These are phyloP conservation scores for Agelas oroides DNA, from an alignment of 37 sponge, comb jelly and placozoan genomes.

Conservation along the genomic window DNA sequence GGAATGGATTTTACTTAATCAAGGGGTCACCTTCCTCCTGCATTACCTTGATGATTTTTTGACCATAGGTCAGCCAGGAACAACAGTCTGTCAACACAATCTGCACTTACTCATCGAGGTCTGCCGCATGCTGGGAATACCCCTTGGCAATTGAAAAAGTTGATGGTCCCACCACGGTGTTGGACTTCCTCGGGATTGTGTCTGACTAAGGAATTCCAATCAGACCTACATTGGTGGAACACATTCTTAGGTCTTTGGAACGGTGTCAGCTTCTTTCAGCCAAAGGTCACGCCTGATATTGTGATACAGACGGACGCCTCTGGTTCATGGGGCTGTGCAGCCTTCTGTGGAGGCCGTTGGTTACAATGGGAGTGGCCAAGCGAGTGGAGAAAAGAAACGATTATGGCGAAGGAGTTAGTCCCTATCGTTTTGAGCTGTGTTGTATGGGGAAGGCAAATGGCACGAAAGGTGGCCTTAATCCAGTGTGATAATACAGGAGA, in stretches of 20 bases:
- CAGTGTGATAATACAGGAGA: constrained; percentile 22
- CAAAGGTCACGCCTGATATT: neutral
- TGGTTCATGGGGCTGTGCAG: constrained; percentile 50
- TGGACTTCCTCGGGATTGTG: constrained; percentile 15
- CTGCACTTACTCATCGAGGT: neutral
- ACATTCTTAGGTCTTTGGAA: constrained; percentile 27
- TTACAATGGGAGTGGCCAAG: constrained; percentile 12
- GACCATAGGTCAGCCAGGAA: neutral
- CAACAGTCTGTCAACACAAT: neutral
- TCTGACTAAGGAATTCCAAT: constrained; percentile 36
- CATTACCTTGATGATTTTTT: no score
- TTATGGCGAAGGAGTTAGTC: constrained; percentile 25
- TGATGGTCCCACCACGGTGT: no score
- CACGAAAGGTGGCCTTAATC: neutral
- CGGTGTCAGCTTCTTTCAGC: constrained; percentile 10
- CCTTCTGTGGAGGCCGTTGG: constrained; percentile 10
- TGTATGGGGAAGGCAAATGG: constrained; percentile 7
- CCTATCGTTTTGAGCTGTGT: constrained; percentile 7
- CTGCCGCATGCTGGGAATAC: constrained; percentile 21
- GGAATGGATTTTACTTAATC: constrained; percentile 24
- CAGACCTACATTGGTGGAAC: constrained; percentile 58
- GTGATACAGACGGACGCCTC: constrained; percentile 41
- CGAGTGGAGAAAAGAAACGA: neutral
- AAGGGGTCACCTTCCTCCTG: neutral
- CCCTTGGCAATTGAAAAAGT: no score